phyloP scores from a whole-genome alignment of 2,797 vertebrate genomes.

The Gastrophryne carolinensis region DNA sequence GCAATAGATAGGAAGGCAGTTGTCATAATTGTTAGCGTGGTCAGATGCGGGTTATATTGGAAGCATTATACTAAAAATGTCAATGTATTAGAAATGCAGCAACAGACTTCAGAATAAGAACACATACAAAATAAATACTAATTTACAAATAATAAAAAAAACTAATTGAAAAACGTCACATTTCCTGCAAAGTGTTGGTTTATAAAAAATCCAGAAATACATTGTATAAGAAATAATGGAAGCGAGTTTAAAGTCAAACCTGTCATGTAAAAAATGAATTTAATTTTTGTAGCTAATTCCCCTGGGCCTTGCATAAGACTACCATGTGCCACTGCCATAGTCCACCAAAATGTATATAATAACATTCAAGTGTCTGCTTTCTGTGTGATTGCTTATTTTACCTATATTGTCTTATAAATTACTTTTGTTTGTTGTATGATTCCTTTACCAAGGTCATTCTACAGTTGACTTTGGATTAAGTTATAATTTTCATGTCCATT shows the following conservation, averaged over 20 bases:
- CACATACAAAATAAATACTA: conserved; percentile 40
- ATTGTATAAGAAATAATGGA: background rate
- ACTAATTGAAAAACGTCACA: conserved; percentile 10
- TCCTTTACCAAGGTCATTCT: no score
- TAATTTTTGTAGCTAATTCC: no score
- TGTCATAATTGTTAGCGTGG: background rate
- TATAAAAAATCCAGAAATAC: no score
- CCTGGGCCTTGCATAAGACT: no score
- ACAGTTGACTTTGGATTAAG: no score
- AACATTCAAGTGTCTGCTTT: no score
- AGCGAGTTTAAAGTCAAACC: background rate
- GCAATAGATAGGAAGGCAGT: background rate
- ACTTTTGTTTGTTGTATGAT: no score
- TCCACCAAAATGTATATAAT: no score
- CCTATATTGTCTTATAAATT: no score
- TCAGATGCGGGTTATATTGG: conserved; percentile 12
- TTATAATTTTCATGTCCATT: no score
- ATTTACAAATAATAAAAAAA: conserved; percentile 15
- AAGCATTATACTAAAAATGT: conserved; percentile 18
- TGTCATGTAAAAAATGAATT: conserved; percentile 62
- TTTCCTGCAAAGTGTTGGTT: conserved; percentile 24
- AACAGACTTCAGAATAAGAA: conserved; percentile 3
- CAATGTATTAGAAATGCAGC: conserved; percentile 20
- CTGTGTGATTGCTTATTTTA: no score
- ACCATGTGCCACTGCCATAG: no score